phyloP scores from a whole-genome alignment of 2,113 vertebrate genomes.

The Chionodraco myersi region DNA sequence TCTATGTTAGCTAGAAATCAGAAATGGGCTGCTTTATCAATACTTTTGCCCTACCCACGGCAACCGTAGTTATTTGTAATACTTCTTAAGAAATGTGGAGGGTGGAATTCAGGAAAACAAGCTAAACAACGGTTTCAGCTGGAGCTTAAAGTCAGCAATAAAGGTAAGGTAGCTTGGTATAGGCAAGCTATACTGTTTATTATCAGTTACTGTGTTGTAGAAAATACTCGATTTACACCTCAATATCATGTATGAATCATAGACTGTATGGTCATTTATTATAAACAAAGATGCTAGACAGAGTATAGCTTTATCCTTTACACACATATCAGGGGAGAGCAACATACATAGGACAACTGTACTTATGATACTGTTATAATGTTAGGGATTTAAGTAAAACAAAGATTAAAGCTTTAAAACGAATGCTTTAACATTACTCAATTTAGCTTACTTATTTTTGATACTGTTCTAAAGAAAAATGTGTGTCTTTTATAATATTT shows the following conservation, averaged over 20 bases:
- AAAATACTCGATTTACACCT: neutral
- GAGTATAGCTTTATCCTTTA: no score
- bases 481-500: no score
- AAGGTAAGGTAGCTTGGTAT: neutral
- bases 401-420: no score
- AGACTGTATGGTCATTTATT: no score
- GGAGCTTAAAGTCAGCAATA: neutral
- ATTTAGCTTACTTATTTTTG: no score
- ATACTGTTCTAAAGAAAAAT: no score
- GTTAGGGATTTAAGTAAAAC: no score
- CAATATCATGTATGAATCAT: neutral
- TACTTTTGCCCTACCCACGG: neutral
- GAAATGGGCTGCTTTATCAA: neutral
- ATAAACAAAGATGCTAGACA: no score
- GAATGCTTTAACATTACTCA: no score
- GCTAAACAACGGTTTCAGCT: neutral
- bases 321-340: no score
- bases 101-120: neutral
- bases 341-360: no score
- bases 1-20: neutral
- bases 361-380: no score
- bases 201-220: neutral
- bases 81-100: conserved; percentile 8
- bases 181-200: neutral
- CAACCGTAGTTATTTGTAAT: neutral